Evolutionary conservation across 2,888 invertebrate genomes (phyloP).

Genomic region (Chrysolina oricalcia): DNA sequence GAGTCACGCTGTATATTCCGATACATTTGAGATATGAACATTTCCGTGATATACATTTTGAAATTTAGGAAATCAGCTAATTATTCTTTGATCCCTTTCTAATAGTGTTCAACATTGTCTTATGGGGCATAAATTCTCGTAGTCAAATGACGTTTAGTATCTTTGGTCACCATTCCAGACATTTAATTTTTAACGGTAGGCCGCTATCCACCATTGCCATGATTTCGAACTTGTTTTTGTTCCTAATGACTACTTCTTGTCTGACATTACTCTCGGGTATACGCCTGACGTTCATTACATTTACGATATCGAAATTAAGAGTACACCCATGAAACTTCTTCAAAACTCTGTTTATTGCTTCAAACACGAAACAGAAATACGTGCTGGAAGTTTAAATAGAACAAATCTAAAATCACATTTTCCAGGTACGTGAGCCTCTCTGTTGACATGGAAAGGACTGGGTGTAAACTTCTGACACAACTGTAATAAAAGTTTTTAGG

Average conservation of each 20-base stretch:
- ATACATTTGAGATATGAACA: too few species aligned
- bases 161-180: too few species aligned
- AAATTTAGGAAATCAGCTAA: too few species aligned
- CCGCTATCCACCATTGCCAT: too few species aligned
- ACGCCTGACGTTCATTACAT: not conserved
- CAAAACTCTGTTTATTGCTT: slow-evolving; percentile 13
- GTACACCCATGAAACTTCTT: not conserved
- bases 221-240: too few species aligned
- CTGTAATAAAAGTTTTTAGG: slow-evolving; percentile 29
- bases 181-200: too few species aligned
- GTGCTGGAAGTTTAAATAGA: slow-evolving; percentile 26
- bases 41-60: too few species aligned
- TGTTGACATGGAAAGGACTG: slow-evolving; percentile 21
- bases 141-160: too few species aligned
- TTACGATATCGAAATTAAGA: not conserved
- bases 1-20: too few species aligned
- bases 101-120: too few species aligned
- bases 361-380: slow-evolving; percentile 18
- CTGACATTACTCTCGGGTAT: not conserved
- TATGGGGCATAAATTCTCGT: too few species aligned
- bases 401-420: slow-evolving; percentile 22
- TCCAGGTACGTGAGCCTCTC: slow-evolving; percentile 18
- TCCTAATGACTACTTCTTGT: not conserved
- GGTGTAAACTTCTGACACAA: slow-evolving; percentile 26
- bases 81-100: too few species aligned